These are phyloP conservation scores for Xestoiulus laeticollis DNA, from an alignment of 2,888 invertebrate genomes.

Conservation along the genomic window DNA sequence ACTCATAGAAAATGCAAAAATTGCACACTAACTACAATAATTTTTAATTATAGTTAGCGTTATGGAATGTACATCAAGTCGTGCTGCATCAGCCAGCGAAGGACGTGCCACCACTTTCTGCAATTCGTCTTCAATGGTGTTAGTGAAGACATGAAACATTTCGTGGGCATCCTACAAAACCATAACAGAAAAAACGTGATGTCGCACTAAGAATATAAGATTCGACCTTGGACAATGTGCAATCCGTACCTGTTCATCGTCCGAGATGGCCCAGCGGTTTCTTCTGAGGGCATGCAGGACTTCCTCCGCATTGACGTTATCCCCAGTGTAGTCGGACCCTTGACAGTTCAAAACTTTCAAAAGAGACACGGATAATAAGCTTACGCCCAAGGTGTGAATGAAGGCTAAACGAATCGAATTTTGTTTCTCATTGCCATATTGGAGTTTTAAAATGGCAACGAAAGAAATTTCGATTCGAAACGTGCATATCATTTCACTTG, in stretches of 20 bases:
- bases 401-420: too few relatives aligned
- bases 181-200: background rate
- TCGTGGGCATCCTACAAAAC: constrained; percentile 87
- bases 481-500: too few relatives aligned
- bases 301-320: background rate
- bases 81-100: background rate
- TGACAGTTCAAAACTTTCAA: background rate
- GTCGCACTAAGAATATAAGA: background rate
- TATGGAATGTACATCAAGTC: background rate
- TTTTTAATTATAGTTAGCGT: too few relatives aligned
- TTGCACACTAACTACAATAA: too few relatives aligned
- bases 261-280: constrained; percentile 31
- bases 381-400: too few relatives aligned
- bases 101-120: constrained; percentile 56
- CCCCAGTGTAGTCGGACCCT: background rate
- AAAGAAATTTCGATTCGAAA: too few relatives aligned
- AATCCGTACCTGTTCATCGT: constrained; percentile 49
- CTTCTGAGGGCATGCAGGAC: background rate
- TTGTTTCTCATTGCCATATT: too few relatives aligned
- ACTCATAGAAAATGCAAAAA: too few relatives aligned
- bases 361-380: background rate
- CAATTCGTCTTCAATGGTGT: constrained; percentile 88
- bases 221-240: background rate
- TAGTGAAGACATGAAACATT: constrained; percentile 84
- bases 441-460: too few relatives aligned